phyloP scores from a whole-genome alignment of 2,113 vertebrate species.

The Oxyruncus cristatus region DNA sequence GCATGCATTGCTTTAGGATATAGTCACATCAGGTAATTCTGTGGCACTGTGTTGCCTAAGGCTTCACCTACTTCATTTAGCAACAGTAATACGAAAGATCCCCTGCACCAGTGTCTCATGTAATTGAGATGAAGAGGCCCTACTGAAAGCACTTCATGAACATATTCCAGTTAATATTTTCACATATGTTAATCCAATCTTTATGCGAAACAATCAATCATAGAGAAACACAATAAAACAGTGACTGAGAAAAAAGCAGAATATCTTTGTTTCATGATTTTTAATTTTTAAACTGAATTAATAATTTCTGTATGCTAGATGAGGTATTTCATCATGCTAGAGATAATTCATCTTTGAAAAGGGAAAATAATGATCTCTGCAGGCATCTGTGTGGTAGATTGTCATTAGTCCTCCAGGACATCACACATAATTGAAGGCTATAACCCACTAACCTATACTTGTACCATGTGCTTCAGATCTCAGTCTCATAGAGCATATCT shows the following conservation, averaged over 20 bases:
- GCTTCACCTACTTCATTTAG: conserved; percentile 4
- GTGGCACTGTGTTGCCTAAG: neutral
- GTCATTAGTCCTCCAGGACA: neutral
- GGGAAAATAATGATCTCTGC: neutral
- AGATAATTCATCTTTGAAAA: neutral
- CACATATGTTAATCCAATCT: neutral
- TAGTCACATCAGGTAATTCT: neutral
- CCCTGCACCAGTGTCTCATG: neutral
- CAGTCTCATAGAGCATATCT: neutral
- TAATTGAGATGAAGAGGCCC: neutral
- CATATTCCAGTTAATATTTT: conserved; percentile 1
- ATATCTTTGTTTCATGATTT: neutral
- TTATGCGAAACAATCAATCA: neutral
- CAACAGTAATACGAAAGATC: neutral
- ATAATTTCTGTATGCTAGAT: neutral
- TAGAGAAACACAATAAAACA: neutral
- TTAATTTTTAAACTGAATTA: neutral
- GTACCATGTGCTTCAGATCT: neutral
- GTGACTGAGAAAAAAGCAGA: neutral
- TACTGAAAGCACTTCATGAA: neutral
- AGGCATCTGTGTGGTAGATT: neutral
- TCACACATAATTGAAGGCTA: neutral
- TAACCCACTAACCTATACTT: neutral
- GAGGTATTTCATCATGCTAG: neutral
- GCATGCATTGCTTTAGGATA: neutral